These are phyloP conservation scores for Nematostella vectensis DNA, from an alignment of 92 coral and sea anemone species.

Conservation along the genomic window DNA sequence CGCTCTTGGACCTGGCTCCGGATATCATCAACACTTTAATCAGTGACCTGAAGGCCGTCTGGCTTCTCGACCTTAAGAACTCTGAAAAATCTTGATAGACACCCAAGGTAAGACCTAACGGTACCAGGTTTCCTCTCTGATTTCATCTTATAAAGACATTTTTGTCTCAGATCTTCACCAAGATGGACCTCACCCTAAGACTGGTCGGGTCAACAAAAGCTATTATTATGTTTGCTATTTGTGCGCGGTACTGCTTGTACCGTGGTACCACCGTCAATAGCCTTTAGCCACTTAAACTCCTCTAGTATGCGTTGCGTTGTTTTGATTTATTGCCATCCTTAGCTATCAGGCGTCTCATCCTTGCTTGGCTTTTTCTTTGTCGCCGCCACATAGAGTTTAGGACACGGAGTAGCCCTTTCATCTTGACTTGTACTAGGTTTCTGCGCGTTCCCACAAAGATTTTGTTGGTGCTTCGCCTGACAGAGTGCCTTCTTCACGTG, in stretches of 20 bases:
- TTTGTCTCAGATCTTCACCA: slow-evolving; percentile 17
- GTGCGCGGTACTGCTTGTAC: slow-evolving; percentile 26
- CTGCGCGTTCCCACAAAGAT: not conserved
- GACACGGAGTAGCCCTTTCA: not conserved
- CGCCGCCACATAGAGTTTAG: not conserved
- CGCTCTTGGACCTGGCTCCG: slow-evolving; percentile 21
- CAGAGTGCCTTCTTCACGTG: not conserved
- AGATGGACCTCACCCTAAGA: slow-evolving; percentile 8
- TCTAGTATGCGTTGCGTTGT: slow-evolving; percentile 16
- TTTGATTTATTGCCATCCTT: too few species aligned
- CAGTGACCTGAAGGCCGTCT: slow-evolving; percentile 2
- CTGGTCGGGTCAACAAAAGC: slow-evolving; percentile 24
- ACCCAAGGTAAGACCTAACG: slow-evolving; percentile 32
- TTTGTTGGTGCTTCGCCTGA: not conserved
- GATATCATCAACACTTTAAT: slow-evolving; percentile 8
- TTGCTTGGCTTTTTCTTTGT: not conserved
- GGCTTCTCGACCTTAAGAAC: slow-evolving; percentile 16
- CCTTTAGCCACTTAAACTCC: slow-evolving; percentile 42
- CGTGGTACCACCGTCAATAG: slow-evolving; percentile 36
- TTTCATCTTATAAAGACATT: slow-evolving; percentile 28
- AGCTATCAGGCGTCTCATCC: not conserved
- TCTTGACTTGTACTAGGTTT: not conserved
- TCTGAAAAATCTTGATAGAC: slow-evolving; percentile 18
- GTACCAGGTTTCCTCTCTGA: slow-evolving; percentile 32
- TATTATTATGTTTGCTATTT: slow-evolving; percentile 15